Conservation (phyloP, 2,797 vertebrate genomes). For the Steatocranus sp. region DNA sequence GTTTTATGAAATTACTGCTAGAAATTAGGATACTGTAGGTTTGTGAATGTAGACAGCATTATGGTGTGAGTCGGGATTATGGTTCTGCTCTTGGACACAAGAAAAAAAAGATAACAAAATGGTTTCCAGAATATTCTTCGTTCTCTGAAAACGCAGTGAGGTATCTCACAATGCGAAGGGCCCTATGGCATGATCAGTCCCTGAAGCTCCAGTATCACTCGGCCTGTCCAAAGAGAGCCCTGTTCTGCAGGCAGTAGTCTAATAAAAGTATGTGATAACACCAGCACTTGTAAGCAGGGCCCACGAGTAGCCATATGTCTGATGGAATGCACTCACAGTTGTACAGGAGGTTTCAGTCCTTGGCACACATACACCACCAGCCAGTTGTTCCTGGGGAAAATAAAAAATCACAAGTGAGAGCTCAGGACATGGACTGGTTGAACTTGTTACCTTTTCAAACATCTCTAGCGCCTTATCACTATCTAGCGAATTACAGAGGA, state of each 20-base stretch:
- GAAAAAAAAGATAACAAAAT: rapidly evolving
- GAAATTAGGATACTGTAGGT: background rate
- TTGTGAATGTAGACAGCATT: background rate
- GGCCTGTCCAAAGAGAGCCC: background rate
- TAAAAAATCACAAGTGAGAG: background rate
- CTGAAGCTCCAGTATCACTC: background rate
- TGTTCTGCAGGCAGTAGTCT: background rate
- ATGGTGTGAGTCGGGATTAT: background rate
- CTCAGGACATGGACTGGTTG: background rate
- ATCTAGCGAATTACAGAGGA: background rate
- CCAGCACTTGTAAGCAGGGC: background rate
- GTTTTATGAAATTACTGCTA: background rate
- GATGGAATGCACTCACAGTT: background rate
- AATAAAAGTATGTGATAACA: background rate
- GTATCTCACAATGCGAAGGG: rapidly evolving
- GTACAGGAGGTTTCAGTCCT: background rate
- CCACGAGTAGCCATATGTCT: background rate
- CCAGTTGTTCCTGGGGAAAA: background rate
- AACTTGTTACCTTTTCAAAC: background rate
- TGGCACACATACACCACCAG: background rate
- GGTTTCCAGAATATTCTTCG: background rate
- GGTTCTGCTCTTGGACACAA: background rate
- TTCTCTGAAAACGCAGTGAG: background rate
- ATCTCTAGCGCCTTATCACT: background rate
- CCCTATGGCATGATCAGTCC: background rate